Percentiles rank a stretch among this genome's conserved stretches.
Conservation (phyloP, 2,888 invertebrate species). For the Andrena haemorrhoa region DNA sequence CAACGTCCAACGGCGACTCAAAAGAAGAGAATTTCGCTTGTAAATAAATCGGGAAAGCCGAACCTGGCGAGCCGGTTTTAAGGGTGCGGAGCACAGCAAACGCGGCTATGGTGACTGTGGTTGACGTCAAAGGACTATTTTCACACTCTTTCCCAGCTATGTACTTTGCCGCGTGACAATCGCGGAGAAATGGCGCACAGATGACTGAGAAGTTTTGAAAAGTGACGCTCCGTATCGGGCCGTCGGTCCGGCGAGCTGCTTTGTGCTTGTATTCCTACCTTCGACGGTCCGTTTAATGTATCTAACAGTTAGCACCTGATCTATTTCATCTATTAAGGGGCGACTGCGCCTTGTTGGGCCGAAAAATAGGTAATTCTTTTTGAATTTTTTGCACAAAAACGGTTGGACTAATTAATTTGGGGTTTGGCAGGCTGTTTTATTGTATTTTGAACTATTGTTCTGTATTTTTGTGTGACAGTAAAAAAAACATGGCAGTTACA, state of each 20-base stretch:
- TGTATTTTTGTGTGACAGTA: too few relatives aligned
- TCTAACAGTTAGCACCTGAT: neutral
- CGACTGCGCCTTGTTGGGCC: too few relatives aligned
- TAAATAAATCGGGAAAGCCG: conserved; percentile 43
- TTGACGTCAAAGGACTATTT: conserved; percentile 63
- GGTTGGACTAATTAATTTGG: too few relatives aligned
- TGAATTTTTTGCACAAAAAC: too few relatives aligned
- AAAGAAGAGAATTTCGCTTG: conserved; percentile 31
- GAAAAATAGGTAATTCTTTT: too few relatives aligned
- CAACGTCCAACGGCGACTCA: neutral
- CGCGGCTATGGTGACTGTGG: conserved; percentile 27
- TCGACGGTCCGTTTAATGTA: neutral
- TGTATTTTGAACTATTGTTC: too few relatives aligned
- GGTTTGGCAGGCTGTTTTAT: too few relatives aligned
- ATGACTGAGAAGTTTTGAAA: conserved; percentile 28
- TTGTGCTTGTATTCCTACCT: neutral
- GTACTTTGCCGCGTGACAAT: conserved; percentile 24
- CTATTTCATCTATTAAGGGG: neutral
- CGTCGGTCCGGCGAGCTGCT: neutral
- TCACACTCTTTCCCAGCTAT: conserved; percentile 29
- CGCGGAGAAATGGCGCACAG: conserved; percentile 13
- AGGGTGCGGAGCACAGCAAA: conserved; percentile 23
- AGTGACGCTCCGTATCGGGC: conserved; percentile 7
- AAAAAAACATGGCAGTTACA: too few relatives aligned
- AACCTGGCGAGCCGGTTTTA: conserved; percentile 31